These are phyloP conservation scores for Oscheius onirici DNA, from an alignment of 2,888 invertebrate species.

Conservation along the genomic window DNA sequence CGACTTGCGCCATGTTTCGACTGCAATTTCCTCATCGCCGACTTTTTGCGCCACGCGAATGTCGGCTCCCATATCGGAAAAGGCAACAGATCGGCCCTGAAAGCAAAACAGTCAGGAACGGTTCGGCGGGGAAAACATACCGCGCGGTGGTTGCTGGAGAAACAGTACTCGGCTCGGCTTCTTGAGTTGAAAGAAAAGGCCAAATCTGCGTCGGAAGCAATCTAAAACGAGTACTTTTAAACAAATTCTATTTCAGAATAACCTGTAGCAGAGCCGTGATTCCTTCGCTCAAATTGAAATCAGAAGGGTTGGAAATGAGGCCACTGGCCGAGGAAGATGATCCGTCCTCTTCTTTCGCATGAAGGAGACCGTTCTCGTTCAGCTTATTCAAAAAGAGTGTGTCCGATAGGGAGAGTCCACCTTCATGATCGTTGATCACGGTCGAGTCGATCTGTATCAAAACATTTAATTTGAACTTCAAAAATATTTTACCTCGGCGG, in stretches of 20 bases:
- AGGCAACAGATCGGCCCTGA: slow-evolving; percentile 53
- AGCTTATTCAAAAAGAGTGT: slow-evolving; percentile 51
- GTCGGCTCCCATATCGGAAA: slow-evolving; percentile 52
- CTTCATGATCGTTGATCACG: slow-evolving; percentile 35
- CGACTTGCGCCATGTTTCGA: slow-evolving; percentile 56
- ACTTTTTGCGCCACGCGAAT: slow-evolving; percentile 50
- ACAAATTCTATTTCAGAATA: not conserved
- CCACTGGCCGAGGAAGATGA: slow-evolving; percentile 49
- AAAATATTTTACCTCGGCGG: slow-evolving; percentile 42
- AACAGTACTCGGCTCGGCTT: slow-evolving; percentile 54
- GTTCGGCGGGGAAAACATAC: slow-evolving; percentile 34
- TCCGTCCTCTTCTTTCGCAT: slow-evolving; percentile 51
- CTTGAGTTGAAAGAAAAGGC: slow-evolving; percentile 57
- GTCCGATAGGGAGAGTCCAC: slow-evolving; percentile 36
- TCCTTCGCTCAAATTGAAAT: slow-evolving; percentile 50
- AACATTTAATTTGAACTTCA: not conserved
- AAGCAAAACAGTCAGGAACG: slow-evolving; percentile 14
- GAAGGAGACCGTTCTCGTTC: slow-evolving; percentile 31
- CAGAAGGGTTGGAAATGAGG: slow-evolving; percentile 36
- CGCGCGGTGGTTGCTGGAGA: slow-evolving; percentile 48
- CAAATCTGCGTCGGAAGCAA: slow-evolving; percentile 57
- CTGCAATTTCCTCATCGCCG: slow-evolving; percentile 50
- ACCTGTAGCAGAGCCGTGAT: slow-evolving; percentile 50
- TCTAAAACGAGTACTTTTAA: slow-evolving; percentile 34
- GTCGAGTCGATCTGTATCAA: slow-evolving; percentile 3